Evolutionary conservation across 2,888 invertebrate species (phyloP), one percentile per base, ranked within the genome.

Genomic region (Anthophora plumipes): DNA sequence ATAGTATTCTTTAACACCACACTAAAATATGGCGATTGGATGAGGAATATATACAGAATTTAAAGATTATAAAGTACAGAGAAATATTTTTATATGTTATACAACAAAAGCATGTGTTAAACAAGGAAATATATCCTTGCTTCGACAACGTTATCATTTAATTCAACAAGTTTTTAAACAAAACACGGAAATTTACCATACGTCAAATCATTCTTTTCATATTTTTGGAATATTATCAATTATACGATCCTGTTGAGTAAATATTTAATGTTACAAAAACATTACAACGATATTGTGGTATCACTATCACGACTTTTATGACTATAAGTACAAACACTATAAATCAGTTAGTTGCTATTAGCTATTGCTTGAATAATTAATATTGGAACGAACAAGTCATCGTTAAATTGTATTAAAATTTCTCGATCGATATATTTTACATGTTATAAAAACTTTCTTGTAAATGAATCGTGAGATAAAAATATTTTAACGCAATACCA

Each of bases 71-170:
- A 50, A n/a, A 50, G 57, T 68, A 50, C 8, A 60, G 60, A 73
- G 54, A 52, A 31, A 67, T 85, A 84, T 83, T 86, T 85, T 79
- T 85, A 57, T 79, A 85, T 69, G 52, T 79, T 77, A 52, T 60
- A 74, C 46, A 52, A 69, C 52, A 69, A 64, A 46, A 20, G 63
- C 11, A 48, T 41, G 9, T 61, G 64, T 59, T 54, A 12, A 12
- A 12, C 37, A 54, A 37, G n/a, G 12, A 67, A 54, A 25, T 25
- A 14, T n/a, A 11, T 46, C 20, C n/a, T 55, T 25, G 22, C 20
- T 2, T 57, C 20, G 14, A 12, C 64, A 41, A 5, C 20, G 5
- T 54, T 52, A 43, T 43, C 14, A 46, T 1, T 55, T 50, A 25
- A 9, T 61, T 37, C 12, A 12, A 20, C 48, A 14, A 37, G 11